Percentiles rank a stretch among this genome's conserved stretches.
phyloP scores from a whole-genome alignment of 2,797 vertebrate species.

The Epinephelus coioides region DNA sequence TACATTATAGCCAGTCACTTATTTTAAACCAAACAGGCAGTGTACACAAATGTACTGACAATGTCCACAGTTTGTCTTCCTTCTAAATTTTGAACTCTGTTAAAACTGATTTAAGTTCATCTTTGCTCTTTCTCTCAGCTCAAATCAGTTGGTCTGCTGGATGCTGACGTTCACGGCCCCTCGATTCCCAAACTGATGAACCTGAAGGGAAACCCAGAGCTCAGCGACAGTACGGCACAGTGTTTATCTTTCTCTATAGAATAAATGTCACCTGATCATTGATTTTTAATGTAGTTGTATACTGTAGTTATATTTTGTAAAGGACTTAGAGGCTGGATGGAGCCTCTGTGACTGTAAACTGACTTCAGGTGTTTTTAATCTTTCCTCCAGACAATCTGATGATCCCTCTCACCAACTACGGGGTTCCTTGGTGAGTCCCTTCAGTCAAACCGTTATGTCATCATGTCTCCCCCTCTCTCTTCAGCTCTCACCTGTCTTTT shows the following conservation, averaged over 20 bases:
- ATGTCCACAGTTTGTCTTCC: too few relatives aligned
- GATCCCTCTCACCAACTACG: slow-evolving; percentile 95
- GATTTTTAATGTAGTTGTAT: background rate
- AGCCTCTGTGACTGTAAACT: background rate
- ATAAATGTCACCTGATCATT: background rate
- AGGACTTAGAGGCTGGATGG: background rate
- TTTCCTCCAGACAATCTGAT: slow-evolving; percentile 91
- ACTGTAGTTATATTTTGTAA: accelerated
- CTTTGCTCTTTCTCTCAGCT: slow-evolving; percentile 76
- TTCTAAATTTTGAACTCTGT: too few relatives aligned
- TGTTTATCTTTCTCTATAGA: background rate
- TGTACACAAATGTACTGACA: too few relatives aligned
- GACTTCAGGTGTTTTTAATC: background rate
- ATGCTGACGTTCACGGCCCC: slow-evolving; percentile 95
- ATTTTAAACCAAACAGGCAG: background rate
- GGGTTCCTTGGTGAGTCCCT: slow-evolving; percentile 92
- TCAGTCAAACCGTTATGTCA: too few relatives aligned
- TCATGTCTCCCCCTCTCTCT: background rate
- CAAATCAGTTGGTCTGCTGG: slow-evolving; percentile 92
- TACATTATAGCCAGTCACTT: background rate
- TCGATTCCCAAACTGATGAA: slow-evolving; percentile 98
- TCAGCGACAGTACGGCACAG: slow-evolving; percentile 88
- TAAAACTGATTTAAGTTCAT: too few relatives aligned
- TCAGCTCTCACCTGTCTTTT: background rate
- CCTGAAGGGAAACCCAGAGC: slow-evolving; percentile 93